phyloP scores from a whole-genome alignment of 2,888 invertebrate genomes.

The Protophormia terraenovae region DNA sequence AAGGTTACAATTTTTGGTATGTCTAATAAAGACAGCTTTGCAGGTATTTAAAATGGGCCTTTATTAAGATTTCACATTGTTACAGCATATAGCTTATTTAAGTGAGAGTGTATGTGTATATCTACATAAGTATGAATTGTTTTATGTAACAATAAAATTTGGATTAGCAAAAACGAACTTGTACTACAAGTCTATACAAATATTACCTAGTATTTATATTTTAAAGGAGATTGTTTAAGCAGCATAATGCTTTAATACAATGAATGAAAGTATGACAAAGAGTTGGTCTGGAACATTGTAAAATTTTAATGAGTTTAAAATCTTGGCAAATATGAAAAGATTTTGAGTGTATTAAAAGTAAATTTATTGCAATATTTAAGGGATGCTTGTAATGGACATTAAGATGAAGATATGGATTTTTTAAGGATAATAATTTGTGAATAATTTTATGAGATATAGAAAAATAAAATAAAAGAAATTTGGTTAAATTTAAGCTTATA shows the following conservation, averaged over 20 bases:
- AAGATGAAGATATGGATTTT: too few species aligned
- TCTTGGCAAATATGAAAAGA: neutral
- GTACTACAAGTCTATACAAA: neutral
- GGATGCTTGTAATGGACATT: neutral
- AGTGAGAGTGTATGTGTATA: neutral
- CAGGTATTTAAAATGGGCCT: conserved; percentile 50
- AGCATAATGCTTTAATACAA: neutral
- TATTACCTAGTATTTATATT: neutral
- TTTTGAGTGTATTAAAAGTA: neutral
- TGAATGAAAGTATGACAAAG: neutral
- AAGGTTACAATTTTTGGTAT: conserved; percentile 55
- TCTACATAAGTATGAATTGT: conserved; percentile 1
- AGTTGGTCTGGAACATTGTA: neutral
- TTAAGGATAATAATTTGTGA: too few species aligned
- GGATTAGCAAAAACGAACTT: neutral
- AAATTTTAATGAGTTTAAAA: conserved; percentile 23
- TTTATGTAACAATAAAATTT: conserved; percentile 38
- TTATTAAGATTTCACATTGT: conserved; percentile 44
- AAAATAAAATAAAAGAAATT: too few species aligned
- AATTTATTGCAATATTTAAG: neutral
- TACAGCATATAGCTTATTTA: neutral
- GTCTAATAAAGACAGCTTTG: conserved; percentile 51
- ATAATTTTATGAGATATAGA: too few species aligned
- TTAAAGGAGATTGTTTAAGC: conserved; percentile 21
- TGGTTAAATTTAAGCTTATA: too few species aligned